Evolutionary conservation across 2,797 vertebrate genomes (phyloP), one percentile per base, ranked within the genome.

Genomic region (Takifugu ocellatus): DNA sequence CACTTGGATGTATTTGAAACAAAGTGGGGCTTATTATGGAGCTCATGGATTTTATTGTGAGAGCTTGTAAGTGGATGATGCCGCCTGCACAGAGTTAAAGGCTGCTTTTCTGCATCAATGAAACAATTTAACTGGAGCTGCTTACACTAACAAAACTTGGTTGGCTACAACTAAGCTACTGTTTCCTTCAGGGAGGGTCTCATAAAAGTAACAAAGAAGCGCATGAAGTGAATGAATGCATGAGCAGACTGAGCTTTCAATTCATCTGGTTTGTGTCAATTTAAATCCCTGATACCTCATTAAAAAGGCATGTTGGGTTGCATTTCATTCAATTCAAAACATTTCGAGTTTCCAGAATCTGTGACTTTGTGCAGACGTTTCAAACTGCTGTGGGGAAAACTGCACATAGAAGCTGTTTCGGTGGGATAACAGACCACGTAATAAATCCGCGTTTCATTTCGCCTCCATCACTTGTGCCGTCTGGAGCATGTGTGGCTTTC

Each of bases 1-100:
- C 84, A 78, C 82, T 83, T 84, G 83, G 84, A 84, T 87, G 74
- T 88, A 87, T 87, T 85, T 61, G 89, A 91, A 89, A 90, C 88
- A 92, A 92, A 90, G 86, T 73, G 5, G 81, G 57, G 82, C 84
- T 87, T 90, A 91, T 90, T 87, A 83, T 56, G 16, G 81, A 46
- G 50, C 2, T 69, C 81, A 68, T 63, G 71, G 81, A 70, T 88
- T 90, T 91, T 88, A 91, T 83, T 86, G 88, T 75, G 74, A 71
- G 76, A 75, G 79, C 75, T 77, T 79, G 86, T 86, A 83, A 87
- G 79, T 46, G 68, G 72, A 87, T 83, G 82, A 88, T 90, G 84
- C 84, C 80, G 84, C 87, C 74, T 79, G 82, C 79, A 53, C 14
- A 0, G 61, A 84, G 88, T 91, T 88, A 90, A 85, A 89, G 86